Percentiles rank a stretch among this genome's conserved stretches.
phyloP scores from a whole-genome alignment of 2,113 vertebrate species.

The Rhinolophus ferrumequinum region DNA sequence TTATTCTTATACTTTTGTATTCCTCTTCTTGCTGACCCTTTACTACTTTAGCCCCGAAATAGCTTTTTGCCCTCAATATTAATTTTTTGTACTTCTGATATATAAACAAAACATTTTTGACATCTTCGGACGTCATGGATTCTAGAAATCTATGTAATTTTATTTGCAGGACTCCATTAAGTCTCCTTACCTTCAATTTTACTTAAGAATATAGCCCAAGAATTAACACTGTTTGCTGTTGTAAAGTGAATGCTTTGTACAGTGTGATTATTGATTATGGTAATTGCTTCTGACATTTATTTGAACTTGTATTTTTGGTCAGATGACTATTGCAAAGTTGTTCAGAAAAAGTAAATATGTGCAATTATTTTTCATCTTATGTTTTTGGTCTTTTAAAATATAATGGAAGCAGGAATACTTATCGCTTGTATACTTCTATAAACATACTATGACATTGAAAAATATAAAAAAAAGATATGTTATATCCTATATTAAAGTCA shows the following conservation, averaged over 20 bases:
- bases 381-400: neutral
- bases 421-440: neutral
- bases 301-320: slow-evolving; percentile 31
- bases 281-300: slow-evolving; percentile 6
- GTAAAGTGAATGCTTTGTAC: neutral
- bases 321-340: neutral
- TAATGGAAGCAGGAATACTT: neutral
- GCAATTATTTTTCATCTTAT: slow-evolving; percentile 6
- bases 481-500: neutral
- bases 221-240: neutral
- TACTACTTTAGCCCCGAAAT: neutral
- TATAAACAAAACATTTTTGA: slow-evolving; percentile 2
- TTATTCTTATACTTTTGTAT: neutral
- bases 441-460: neutral
- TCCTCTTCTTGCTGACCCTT: neutral
- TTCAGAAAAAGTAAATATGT: slow-evolving; percentile 10
- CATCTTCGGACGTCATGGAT: neutral
- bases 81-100: neutral
- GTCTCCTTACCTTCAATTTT: neutral
- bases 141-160: neutral
- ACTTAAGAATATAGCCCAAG: neutral
- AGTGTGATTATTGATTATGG: neutral
- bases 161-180: neutral
- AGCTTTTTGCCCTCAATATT: neutral
- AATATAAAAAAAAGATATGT: neutral